Evolutionary conservation across 1,140 invertebrate species (phyloP), one percentile per base, ranked within the genome.

Genomic region (Drosophila lacteicornis): DNA sequence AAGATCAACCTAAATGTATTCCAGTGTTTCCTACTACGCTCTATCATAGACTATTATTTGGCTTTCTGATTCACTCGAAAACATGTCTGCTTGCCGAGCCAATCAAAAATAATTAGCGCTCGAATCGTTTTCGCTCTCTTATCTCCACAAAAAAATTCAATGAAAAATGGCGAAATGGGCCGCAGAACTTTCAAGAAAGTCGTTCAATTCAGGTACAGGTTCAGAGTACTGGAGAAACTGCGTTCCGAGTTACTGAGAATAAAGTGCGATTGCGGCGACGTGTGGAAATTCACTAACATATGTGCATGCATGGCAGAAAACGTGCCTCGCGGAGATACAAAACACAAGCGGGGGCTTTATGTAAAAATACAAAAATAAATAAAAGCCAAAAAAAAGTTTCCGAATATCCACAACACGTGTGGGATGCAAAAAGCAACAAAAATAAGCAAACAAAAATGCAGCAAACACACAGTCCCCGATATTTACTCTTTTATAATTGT

Each of bases 21-120:
- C 55, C 74, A 74, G 40, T 75, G 58, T 63, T 63, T 74, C 43
- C 68, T 57, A 12, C 43, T 56, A 56, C 19, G 51, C 25, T 22
- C 30, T 43, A 58, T 58, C 36, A 42, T 27, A 33, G 25, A 63
- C 61, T 63, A 33, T 58, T 55, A 38, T 58, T 66, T 66, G 42
- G 17, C 55, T 58, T 53, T 58, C 47, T 67, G 38, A 76, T 66
- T 58, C 53, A 57, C 46, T 75, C 22, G 22, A 75, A 76, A 76
- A 76, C 71, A 76, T 47, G 47, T 75, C 75, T 76, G 71, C 75
- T 76, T 76, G 55, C 49, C 61, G 19, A 57, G n/a, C 22, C 47
- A 66, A 76, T 76, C 74, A 59, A 75, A 73, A 67, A 75, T 51
- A 76, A 66, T 76, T 66, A 75, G 71, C 71, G 53, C 36, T 49